Conservation (phyloP, 2,888 invertebrate genomes). For the Conops quadrifasciatus region DNA sequence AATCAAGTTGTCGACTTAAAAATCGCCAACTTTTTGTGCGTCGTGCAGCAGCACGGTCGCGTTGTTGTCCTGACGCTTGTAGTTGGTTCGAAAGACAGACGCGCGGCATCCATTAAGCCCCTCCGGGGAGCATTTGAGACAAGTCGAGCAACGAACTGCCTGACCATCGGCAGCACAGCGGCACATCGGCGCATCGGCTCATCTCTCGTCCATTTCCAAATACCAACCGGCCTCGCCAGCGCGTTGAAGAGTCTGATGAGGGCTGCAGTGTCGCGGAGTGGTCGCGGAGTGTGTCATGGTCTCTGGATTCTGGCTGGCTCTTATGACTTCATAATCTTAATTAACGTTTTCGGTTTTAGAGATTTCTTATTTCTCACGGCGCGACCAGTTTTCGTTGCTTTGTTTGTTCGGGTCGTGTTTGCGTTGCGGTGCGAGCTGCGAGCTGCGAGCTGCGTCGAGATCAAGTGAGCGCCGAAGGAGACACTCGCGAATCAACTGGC, state of each 20-base stretch:
- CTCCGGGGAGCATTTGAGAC: slow-evolving; percentile 16
- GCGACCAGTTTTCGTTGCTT: slow-evolving; percentile 24
- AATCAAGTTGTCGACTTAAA: slow-evolving; percentile 65
- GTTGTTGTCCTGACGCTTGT: slow-evolving; percentile 17
- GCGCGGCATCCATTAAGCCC: slow-evolving; percentile 25
- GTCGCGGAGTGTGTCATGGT: not conserved
- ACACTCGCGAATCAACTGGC: slow-evolving; percentile 34
- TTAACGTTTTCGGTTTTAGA: slow-evolving; percentile 62
- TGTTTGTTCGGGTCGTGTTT: slow-evolving; percentile 8
- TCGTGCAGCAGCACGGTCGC: not conserved
- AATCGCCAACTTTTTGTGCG: slow-evolving; percentile 48
- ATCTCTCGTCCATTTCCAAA: not conserved
- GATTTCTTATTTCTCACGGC: slow-evolving; percentile 48
- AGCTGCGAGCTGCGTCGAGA: slow-evolving; percentile 17
- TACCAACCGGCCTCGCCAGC: slow-evolving; percentile 30
- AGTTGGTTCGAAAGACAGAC: not conserved
- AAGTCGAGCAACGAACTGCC: slow-evolving; percentile 6
- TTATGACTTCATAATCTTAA: slow-evolving; percentile 66
- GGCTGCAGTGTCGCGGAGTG: not conserved
- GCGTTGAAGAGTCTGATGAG: slow-evolving; percentile 20
- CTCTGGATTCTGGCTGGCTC: slow-evolving; percentile 43
- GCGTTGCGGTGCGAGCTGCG: slow-evolving; percentile 18
- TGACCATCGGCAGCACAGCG: not conserved
- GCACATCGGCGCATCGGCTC: too few species aligned
- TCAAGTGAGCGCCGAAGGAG: slow-evolving; percentile 24